Base-by-base conservation (phyloP, 2,888 invertebrate genomes). In the Auanema sp. region DNA sequence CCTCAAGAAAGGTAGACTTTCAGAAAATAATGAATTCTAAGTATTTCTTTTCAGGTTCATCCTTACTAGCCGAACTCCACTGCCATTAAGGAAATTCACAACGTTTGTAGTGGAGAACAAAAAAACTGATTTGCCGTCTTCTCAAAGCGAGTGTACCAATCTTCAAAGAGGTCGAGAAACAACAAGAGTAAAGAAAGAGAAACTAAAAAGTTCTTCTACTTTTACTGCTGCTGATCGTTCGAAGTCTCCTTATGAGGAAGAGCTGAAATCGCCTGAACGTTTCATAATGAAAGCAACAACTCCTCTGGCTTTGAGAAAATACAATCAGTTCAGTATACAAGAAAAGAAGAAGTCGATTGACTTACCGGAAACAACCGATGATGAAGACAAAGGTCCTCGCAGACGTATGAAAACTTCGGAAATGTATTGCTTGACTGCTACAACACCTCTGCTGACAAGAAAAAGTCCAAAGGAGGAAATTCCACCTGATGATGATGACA, bases 71-170 rank as follows among this genome's bases (percentile, higher is more conserved):
- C 62, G 68, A 40, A 70, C 72, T n/a, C 72, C 72, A 11, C 33
- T 68, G 42, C 60, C 72, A 5, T 65, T 68, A 54, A 50, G 72
- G 25, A 69, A 68, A 51, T 72, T 66, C 59, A 67, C 69, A 52
- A 69, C 72, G 18, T 72, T 72, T 51, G 65, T 69, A 21, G 72
- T 72, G 4, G 72, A 72, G 53, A 33, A 49, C 11, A 42, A 59
- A 1, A 66, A 68, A 18, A 52, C 63, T 12, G 54, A 51, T 14
- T 55, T 67, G 58, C 33, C 63, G n/a, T 58, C 63, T 8, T 60
- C 33, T 33, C 33, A 33, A 33, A 33, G 33, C 8, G 33, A 33
- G 8, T 5, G 33, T 8, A 33, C 33, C 33, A 33, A 47, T 33
- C 33, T 33, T 8, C 33, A 33, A 33, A 58, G 25, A 24, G 52